A percentile compares a stretch with the other conserved stretches of the same genome.
Conservation (phyloP, 2,113 vertebrate species). For the Muntiacus muntjak region DNA sequence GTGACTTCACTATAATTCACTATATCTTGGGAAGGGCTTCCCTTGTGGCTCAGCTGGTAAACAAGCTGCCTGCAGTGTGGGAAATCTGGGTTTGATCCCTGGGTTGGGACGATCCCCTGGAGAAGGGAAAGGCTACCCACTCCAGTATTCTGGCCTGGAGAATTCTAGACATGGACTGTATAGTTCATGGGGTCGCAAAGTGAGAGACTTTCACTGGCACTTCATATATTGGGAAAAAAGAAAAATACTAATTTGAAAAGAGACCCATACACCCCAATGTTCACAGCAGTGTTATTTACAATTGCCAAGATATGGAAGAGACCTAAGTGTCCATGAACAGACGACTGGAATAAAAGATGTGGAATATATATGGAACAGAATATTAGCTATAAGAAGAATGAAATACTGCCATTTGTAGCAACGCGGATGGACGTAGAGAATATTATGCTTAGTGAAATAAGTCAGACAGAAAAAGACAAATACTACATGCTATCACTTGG, state of each 20-base stretch:
- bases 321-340: neutral
- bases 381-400: neutral
- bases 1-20: too few relatives aligned
- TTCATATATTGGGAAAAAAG: neutral
- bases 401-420: neutral
- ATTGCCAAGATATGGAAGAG: neutral
- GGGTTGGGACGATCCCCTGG: too few relatives aligned
- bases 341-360: neutral
- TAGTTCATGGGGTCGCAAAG: neutral
- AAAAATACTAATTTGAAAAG: neutral
- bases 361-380: neutral
- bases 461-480: neutral
- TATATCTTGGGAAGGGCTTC: too few relatives aligned
- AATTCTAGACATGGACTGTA: neutral
- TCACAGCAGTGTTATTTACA: neutral
- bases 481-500: neutral
- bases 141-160: too few relatives aligned
- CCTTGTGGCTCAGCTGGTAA: too few relatives aligned
- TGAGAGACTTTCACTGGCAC: neutral
- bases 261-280: neutral
- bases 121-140: too few relatives aligned
- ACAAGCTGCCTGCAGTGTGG: too few relatives aligned
- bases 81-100: too few relatives aligned
- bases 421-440: neutral
- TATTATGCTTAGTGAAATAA: neutral